Percentiles rank a stretch among this genome's conserved stretches.
Evolutionary conservation across 2,888 invertebrate species (phyloP).

Genomic region (Smittia sp.): DNA sequence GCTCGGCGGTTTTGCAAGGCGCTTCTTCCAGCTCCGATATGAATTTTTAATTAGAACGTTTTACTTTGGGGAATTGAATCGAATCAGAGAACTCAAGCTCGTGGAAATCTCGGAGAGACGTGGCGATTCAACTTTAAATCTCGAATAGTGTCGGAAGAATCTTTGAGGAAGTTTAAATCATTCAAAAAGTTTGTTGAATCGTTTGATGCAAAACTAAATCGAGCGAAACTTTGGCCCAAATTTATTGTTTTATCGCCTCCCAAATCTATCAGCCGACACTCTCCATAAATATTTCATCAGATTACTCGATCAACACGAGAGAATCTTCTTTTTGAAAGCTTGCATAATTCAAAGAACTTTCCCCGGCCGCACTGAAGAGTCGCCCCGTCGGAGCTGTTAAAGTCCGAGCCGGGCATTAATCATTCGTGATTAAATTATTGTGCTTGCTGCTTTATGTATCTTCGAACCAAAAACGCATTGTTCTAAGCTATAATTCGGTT

Average conservation of each 20-base stretch:
- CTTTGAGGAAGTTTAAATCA: too few relatives aligned
- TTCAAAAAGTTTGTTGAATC: too few relatives aligned
- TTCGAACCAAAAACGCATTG: neutral
- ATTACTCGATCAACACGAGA: neutral
- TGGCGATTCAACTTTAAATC: too few relatives aligned
- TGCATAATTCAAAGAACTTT: conserved; percentile 8
- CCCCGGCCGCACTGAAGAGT: neutral
- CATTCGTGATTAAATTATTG: conserved; percentile 26
- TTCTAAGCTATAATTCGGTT: conserved; percentile 13
- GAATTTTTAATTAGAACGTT: too few relatives aligned
- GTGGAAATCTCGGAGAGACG: too few relatives aligned
- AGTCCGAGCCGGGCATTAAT: conserved; percentile 5
- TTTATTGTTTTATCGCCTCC: neutral
- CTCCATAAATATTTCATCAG: neutral
- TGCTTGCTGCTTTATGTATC: conserved; percentile 1
- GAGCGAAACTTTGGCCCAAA: too few relatives aligned
- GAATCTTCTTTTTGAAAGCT: neutral
- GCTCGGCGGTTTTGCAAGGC: too few relatives aligned
- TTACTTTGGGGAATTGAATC: too few relatives aligned
- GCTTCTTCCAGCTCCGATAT: too few relatives aligned
- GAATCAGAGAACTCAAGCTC: too few relatives aligned
- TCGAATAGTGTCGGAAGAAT: too few relatives aligned
- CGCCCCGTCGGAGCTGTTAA: neutral
- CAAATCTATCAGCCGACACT: neutral
- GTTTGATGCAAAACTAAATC: too few relatives aligned